A percentile compares a stretch with the other conserved stretches of the same genome.
These are phyloP conservation scores for Omphaloscelis lunosa DNA, from an alignment of 2,888 invertebrate genomes.

Conservation along the genomic window DNA sequence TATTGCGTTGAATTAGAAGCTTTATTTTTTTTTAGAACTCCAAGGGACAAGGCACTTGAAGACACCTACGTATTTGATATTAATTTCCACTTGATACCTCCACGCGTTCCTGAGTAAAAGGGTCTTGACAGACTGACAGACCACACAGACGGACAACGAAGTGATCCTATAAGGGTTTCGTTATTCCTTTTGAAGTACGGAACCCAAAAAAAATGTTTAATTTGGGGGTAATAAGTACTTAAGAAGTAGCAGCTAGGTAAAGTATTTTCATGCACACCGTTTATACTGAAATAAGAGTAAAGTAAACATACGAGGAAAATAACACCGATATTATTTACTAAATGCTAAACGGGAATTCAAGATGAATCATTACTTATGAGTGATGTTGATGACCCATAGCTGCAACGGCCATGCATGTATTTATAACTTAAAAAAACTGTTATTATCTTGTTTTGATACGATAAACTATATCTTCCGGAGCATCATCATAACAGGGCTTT, in stretches of 20 bases:
- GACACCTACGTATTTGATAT: too few species aligned
- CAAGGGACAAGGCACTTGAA: too few species aligned
- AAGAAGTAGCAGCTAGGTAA: background rate
- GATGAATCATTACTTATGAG: slow-evolving; percentile 9
- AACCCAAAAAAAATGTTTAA: too few species aligned
- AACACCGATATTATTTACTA: slow-evolving; percentile 3
- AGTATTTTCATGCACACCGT: background rate
- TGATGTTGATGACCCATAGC: background rate
- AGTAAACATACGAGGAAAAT: slow-evolving; percentile 17
- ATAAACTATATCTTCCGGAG: background rate
- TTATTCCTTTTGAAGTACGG: too few species aligned
- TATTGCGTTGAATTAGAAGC: too few species aligned
- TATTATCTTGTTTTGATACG: slow-evolving; percentile 2
- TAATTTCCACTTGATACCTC: too few species aligned
- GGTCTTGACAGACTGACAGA: too few species aligned
- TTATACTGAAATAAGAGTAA: background rate
- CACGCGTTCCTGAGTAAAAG: too few species aligned
- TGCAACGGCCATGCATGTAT: background rate
- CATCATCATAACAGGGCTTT: background rate
- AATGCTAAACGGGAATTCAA: slow-evolving; percentile 7
- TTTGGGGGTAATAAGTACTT: too few species aligned
- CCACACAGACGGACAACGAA: too few species aligned
- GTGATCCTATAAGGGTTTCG: too few species aligned
- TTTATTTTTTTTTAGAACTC: too few species aligned
- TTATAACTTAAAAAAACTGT: background rate